These are phyloP conservation scores for Hozukius guyotensis DNA, from an alignment of 2,797 vertebrate genomes.

Conservation along the genomic window DNA sequence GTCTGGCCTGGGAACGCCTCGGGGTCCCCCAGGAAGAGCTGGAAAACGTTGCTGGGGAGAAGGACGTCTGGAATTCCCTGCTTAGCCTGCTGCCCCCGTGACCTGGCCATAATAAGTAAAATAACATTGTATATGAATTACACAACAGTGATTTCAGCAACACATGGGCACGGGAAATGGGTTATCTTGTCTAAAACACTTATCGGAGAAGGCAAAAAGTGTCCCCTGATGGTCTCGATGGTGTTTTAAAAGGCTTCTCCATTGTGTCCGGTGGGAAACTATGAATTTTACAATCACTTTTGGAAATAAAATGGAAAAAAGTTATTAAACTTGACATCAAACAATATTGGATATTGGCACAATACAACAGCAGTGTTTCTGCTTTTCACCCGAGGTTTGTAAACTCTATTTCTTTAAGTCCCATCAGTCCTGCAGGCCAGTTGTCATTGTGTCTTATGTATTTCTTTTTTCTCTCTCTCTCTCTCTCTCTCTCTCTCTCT, in stretches of 20 bases:
- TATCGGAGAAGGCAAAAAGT: background rate
- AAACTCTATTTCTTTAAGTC: background rate
- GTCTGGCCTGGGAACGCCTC: too few relatives aligned
- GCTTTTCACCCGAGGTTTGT: background rate
- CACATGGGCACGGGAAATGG: background rate
- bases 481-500: background rate
- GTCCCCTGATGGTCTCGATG: background rate
- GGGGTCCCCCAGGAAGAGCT: too few relatives aligned
- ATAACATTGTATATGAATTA: background rate
- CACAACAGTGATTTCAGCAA: background rate
- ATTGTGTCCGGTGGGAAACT: background rate
- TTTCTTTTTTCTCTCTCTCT: background rate
- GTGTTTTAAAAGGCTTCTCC: background rate
- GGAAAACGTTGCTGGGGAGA: too few relatives aligned
- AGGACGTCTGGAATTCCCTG: too few relatives aligned
- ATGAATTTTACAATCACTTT: background rate
- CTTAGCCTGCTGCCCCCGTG: too few relatives aligned
- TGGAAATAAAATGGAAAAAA: background rate
- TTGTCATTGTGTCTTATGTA: constrained; percentile 2
- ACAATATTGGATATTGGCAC: background rate
- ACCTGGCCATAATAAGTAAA: background rate
- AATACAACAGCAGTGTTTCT: background rate
- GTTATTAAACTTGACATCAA: background rate
- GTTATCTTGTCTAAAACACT: background rate
- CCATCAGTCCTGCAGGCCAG: background rate